Evolutionary conservation across 2,888 invertebrate genomes (phyloP), one percentile per base, ranked within the genome.

Genomic region (Tridacna gigas): DNA sequence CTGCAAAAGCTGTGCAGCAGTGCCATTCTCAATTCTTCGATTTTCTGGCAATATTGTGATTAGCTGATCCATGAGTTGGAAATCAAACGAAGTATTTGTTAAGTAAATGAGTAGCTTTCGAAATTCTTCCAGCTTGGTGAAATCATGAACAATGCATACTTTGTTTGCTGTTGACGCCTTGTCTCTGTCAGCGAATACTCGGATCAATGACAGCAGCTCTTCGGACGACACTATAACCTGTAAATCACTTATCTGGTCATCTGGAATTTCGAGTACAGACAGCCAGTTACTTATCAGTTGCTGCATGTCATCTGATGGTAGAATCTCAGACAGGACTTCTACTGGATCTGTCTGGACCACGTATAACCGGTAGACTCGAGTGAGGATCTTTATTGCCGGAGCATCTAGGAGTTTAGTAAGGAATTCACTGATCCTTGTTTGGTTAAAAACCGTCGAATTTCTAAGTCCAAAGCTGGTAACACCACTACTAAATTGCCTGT

Each of bases 261-360:
- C n/a, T 0, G 71, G 48, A 51, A 71, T 26, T 3, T 25, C 51
- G 22, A 22, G 22, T 47, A 22, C 20, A 1, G 71, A 25, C 25
- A 71, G 47, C 71, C 71, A 71, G 26, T 26, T 22, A 4, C 26
- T 20, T 71, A 71, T 71, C 22, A 71, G 71, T 25, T 71, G 51
- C 13, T 47, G 9, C 71, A 71, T 51, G 15, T 71, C 71, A 71
- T 7, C 12, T 22, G 71, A 71, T 18, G 71, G 26, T 26, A 71
- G 9, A 25, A 71, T 25, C 12, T 45, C 48, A 51, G 26, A 5
- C 15, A 71, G 9, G 25, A 71, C 20, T 7, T 71, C 71, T 7
- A 51, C 13, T 13, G 71, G 71, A 12, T 51, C 51, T 47, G 51
- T 51, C 51, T 71, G 12, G 51, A 0, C 26, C 22, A 12, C 51